phyloP scores from a whole-genome alignment of 2,113 vertebrate species.

The Neodon shergylaensis region DNA sequence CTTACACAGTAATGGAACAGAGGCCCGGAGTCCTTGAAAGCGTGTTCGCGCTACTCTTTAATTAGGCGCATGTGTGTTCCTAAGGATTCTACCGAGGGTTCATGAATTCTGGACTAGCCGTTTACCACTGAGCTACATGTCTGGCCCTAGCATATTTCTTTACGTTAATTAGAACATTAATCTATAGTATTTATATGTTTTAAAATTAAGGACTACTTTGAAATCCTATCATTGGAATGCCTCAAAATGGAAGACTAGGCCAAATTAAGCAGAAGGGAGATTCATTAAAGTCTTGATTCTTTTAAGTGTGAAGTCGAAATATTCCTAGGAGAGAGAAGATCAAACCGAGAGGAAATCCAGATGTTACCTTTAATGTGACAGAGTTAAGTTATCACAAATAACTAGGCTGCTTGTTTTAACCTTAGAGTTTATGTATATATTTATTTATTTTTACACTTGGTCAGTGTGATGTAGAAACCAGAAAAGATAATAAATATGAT shows the following conservation, averaged over 20 bases:
- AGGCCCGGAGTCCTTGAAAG: background rate
- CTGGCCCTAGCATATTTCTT: background rate
- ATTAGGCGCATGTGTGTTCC: background rate
- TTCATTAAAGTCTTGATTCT: background rate
- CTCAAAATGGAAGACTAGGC: background rate
- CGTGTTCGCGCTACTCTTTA: background rate
- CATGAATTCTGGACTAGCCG: too few relatives aligned
- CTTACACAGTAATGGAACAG: background rate
- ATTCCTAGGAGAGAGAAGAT: background rate
- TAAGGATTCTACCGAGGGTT: background rate
- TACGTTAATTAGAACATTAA: background rate
- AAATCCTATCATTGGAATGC: background rate
- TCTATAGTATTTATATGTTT: background rate
- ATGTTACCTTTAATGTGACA: background rate
- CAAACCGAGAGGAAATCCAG: constrained; percentile 17
- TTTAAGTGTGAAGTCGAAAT: background rate
- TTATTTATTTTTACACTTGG: background rate
- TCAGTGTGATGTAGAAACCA: constrained; percentile 12
- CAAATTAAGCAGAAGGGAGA: background rate
- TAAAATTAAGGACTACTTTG: background rate
- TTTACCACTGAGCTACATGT: background rate
- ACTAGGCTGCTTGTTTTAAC: background rate
- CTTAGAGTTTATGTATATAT: background rate
- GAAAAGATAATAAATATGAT: background rate
- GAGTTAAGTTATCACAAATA: background rate